Conservation (phyloP, 2,888 invertebrate species). For the Andricus curvator region DNA sequence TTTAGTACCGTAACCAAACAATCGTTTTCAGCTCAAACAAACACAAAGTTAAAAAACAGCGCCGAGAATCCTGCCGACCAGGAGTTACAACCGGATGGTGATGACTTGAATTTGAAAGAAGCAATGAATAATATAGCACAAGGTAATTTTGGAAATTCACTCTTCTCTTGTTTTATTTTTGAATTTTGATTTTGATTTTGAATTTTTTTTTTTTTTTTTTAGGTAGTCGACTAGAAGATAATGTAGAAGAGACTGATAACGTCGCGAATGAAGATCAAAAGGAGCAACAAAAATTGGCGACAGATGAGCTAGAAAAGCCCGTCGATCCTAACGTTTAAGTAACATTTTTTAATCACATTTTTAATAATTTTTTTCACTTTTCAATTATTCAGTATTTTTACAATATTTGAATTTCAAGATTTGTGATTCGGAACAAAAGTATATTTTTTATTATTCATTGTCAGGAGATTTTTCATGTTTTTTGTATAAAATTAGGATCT, state of each 20-base stretch:
- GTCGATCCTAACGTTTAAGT: not conserved
- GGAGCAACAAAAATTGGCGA: slow-evolving; percentile 10
- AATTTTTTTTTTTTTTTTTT: too few species aligned
- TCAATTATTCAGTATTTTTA: not conserved
- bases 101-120: slow-evolving; percentile 1
- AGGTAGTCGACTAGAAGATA: slow-evolving; percentile 10
- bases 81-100: not conserved
- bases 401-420: not conserved
- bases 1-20: slow-evolving; percentile 24
- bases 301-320: slow-evolving; percentile 2
- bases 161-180: not conserved
- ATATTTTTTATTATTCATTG: slow-evolving; percentile 7
- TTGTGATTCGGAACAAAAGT: not conserved
- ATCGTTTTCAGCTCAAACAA: slow-evolving; percentile 39
- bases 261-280: slow-evolving; percentile 24
- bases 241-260: not conserved
- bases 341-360: not conserved
- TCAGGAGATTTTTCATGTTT: not conserved
- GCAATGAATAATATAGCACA: not conserved
- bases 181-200: not conserved
- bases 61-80: slow-evolving; percentile 1
- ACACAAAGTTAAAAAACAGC: slow-evolving; percentile 34
- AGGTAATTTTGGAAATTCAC: not conserved
- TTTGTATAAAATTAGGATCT: not conserved
- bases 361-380: not conserved